phyloP scores from a whole-genome alignment of 2,888 invertebrate genomes.

The Apotomis turbidana region DNA sequence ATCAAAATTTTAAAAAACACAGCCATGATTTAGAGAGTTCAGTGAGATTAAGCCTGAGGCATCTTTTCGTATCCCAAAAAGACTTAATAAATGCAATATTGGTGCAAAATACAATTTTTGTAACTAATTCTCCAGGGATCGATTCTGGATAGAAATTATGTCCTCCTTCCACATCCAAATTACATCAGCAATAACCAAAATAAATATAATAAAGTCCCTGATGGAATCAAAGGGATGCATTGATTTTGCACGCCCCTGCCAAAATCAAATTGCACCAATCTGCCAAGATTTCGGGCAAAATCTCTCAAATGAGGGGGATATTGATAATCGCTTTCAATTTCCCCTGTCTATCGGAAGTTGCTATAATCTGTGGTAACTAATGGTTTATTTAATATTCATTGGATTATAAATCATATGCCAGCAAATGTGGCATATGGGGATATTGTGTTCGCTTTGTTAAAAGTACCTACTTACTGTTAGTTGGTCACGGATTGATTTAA shows the following conservation, averaged over 20 bases:
- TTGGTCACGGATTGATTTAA: neutral
- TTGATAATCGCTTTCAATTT: slow-evolving; percentile 50
- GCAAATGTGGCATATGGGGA: slow-evolving; percentile 31
- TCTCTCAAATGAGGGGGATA: slow-evolving; percentile 51
- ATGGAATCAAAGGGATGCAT: slow-evolving; percentile 35
- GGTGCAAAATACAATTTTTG: neutral
- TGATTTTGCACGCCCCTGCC: slow-evolving; percentile 49
- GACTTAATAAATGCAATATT: no score
- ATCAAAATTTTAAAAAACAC: no score
- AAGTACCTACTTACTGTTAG: slow-evolving; percentile 3
- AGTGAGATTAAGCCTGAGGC: no score
- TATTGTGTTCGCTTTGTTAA: slow-evolving; percentile 28
- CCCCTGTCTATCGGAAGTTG: slow-evolving; percentile 46
- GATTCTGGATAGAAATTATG: neutral
- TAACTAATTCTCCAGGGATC: neutral
- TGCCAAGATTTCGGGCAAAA: slow-evolving; percentile 52
- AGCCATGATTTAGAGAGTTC: no score
- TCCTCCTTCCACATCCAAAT: neutral
- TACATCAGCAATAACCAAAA: slow-evolving; percentile 16
- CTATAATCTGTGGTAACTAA: slow-evolving; percentile 34
- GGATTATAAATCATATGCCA: slow-evolving; percentile 33
- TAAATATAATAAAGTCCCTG: slow-evolving; percentile 36
- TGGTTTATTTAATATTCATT: slow-evolving; percentile 41
- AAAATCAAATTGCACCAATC: slow-evolving; percentile 55
- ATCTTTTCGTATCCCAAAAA: no score